Evolutionary conservation across 2,888 invertebrate genomes (phyloP).

Genomic region (Keiferia lycopersicella): DNA sequence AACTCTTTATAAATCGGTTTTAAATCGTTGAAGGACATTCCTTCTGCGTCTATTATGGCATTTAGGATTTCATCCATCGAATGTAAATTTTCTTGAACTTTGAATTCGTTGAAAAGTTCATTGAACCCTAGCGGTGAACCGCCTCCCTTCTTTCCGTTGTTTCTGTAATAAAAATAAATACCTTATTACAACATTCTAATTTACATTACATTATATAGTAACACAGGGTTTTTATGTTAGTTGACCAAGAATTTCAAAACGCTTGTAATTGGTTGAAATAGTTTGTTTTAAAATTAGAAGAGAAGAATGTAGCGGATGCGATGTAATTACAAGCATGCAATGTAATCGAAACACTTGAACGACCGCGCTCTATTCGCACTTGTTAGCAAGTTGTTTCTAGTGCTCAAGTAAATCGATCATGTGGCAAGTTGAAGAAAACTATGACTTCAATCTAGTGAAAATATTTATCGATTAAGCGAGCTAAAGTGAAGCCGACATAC

Average conservation of each 20-base stretch:
- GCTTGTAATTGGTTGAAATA: slow-evolving; percentile 22
- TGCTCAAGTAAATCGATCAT: slow-evolving; percentile 47
- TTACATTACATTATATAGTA: slow-evolving; percentile 3
- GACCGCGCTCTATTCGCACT: slow-evolving; percentile 59
- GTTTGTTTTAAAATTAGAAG: slow-evolving; percentile 34
- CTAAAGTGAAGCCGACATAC: slow-evolving; percentile 57
- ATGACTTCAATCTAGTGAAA: slow-evolving; percentile 46
- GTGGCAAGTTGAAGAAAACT: slow-evolving; percentile 43
- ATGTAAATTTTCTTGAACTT: slow-evolving; percentile 92
- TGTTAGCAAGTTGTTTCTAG: slow-evolving; percentile 54
- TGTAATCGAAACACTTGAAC: slow-evolving; percentile 63
- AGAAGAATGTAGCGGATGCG: slow-evolving; percentile 64
- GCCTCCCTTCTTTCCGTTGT: slow-evolving; percentile 84
- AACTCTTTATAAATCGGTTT: slow-evolving; percentile 96
- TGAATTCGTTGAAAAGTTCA: slow-evolving; percentile 92
- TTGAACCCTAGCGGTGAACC: slow-evolving; percentile 93
- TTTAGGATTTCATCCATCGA: slow-evolving; percentile 93
- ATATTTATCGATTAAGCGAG: slow-evolving; percentile 38
- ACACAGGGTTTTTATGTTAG: slow-evolving; percentile 10
- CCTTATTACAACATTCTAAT: slow-evolving; percentile 10
- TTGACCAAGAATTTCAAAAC: slow-evolving; percentile 16
- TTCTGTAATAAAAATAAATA: slow-evolving; percentile 64
- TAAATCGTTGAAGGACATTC: slow-evolving; percentile 95
- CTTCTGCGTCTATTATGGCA: slow-evolving; percentile 94
- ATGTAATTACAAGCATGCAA: slow-evolving; percentile 66